phyloP scores from a whole-genome alignment of 2,797 vertebrate genomes.

The Gymnocypris eckloni region DNA sequence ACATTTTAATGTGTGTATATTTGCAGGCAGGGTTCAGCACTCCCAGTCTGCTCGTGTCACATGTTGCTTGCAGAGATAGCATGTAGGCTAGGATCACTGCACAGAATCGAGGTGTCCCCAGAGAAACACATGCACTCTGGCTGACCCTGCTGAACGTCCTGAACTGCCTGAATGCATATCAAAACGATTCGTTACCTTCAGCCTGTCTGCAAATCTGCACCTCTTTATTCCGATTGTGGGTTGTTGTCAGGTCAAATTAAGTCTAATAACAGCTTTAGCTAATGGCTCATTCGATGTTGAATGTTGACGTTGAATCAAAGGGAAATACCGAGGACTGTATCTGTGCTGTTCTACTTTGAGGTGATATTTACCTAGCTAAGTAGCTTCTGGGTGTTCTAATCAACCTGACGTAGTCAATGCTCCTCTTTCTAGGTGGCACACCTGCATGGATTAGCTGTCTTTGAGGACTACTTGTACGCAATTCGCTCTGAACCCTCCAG shows the following conservation, averaged over 20 bases:
- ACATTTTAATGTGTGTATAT: slow-evolving; percentile 62
- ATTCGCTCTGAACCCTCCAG: slow-evolving; percentile 80
- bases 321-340: background rate
- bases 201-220: slow-evolving; percentile 20
- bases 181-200: slow-evolving; percentile 39
- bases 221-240: slow-evolving; percentile 16
- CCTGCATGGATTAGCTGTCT: slow-evolving; percentile 89
- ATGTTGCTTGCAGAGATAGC: slow-evolving; percentile 71
- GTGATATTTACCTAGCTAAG: slow-evolving; percentile 22
- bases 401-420: slow-evolving; percentile 38
- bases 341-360: slow-evolving; percentile 12
- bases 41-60: slow-evolving; percentile 56
- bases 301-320: background rate
- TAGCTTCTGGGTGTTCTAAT: slow-evolving; percentile 30
- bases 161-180: slow-evolving; percentile 39
- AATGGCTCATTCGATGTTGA: slow-evolving; percentile 14
- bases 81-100: slow-evolving; percentile 63
- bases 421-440: slow-evolving; percentile 84
- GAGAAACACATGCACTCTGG: slow-evolving; percentile 53
- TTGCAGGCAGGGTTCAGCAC: slow-evolving; percentile 38
- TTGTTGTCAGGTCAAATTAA: slow-evolving; percentile 21
- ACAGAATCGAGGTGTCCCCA: slow-evolving; percentile 50
- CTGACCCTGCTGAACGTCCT: slow-evolving; percentile 59
- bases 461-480: slow-evolving; percentile 94
- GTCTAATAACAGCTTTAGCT: slow-evolving; percentile 22